Percentiles rank a stretch among this genome's conserved stretches.
phyloP scores from a whole-genome alignment of 1,140 invertebrate species.

The Polypedilum pembai region DNA sequence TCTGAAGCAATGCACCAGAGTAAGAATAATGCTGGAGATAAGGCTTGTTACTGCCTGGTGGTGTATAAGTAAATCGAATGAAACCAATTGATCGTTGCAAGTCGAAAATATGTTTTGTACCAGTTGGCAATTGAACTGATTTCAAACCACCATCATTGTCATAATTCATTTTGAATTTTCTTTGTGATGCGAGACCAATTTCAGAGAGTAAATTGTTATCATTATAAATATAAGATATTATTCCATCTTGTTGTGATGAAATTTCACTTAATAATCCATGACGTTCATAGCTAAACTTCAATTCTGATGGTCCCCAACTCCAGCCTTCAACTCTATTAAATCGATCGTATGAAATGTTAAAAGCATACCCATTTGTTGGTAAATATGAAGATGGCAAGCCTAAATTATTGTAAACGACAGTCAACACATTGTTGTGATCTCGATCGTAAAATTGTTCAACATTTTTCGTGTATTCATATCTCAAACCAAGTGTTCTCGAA shows the following conservation, averaged over 20 bases:
- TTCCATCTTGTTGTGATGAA: constrained; percentile 71
- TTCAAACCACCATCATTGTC: constrained; percentile 79
- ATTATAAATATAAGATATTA: constrained; percentile 68
- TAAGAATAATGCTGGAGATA: constrained; percentile 88
- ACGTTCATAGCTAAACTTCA: constrained; percentile 79
- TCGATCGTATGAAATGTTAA: constrained; percentile 86
- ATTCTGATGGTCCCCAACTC: constrained; percentile 79
- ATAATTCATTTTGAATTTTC: constrained; percentile 76
- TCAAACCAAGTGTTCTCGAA: constrained; percentile 72
- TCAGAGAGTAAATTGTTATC: constrained; percentile 78
- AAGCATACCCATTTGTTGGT: constrained; percentile 62
- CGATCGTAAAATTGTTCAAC: constrained; percentile 83
- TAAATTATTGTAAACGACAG: constrained; percentile 76
- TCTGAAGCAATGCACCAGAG: constrained; percentile 75
- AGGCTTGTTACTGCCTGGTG: constrained; percentile 73
- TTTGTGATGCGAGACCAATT: constrained; percentile 80
- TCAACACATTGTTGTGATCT: constrained; percentile 69
- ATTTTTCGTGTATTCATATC: constrained; percentile 82
- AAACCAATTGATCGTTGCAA: constrained; percentile 75
- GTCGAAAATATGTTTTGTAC: constrained; percentile 80
- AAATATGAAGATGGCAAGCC: constrained; percentile 74
- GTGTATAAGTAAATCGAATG: constrained; percentile 78
- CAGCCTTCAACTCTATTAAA: constrained; percentile 87
- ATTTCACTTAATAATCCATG: constrained; percentile 80
- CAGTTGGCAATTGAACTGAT: constrained; percentile 75